Evolutionary conservation across 2,797 vertebrate genomes (phyloP).

Genomic region (Cirrhinus molitorella): DNA sequence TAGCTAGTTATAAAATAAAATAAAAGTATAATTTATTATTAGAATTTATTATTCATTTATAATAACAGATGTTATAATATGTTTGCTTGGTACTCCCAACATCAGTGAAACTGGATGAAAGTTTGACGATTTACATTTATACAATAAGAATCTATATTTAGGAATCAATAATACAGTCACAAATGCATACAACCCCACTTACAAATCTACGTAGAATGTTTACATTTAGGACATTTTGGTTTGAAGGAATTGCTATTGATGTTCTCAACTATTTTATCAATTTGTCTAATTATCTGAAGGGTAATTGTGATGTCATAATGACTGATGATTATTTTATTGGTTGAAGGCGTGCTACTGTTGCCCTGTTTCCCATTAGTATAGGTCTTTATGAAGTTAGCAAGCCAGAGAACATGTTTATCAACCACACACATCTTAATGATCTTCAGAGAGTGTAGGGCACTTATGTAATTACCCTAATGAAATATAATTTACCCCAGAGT

Average conservation of each 20-base stretch:
- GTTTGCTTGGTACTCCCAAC: background rate
- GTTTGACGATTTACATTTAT: background rate
- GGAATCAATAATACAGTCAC: background rate
- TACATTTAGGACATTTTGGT: background rate
- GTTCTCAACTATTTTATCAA: background rate
- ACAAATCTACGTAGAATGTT: background rate
- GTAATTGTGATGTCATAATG: conserved; percentile 11
- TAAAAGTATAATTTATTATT: too few relatives aligned
- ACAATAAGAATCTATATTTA: background rate
- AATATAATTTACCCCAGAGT: conserved; percentile 52
- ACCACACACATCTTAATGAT: conserved; percentile 49
- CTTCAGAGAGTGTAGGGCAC: conserved; percentile 38
- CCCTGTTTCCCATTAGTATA: conserved; percentile 34
- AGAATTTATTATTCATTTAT: too few relatives aligned
- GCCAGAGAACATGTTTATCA: conserved; percentile 44
- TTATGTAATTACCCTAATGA: conserved; percentile 49
- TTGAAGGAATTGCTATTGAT: background rate
- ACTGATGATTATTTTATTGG: conserved; percentile 19
- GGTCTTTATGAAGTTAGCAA: conserved; percentile 32
- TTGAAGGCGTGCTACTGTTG: conserved; percentile 2
- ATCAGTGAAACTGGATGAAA: background rate
- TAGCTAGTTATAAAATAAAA: too few relatives aligned
- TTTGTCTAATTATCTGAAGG: background rate
- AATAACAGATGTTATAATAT: background rate
- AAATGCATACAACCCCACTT: background rate